Percentiles rank a stretch among this genome's conserved stretches.
Conservation (phyloP, 2,888 invertebrate genomes). For the Leptodirus hochenwartii region DNA sequence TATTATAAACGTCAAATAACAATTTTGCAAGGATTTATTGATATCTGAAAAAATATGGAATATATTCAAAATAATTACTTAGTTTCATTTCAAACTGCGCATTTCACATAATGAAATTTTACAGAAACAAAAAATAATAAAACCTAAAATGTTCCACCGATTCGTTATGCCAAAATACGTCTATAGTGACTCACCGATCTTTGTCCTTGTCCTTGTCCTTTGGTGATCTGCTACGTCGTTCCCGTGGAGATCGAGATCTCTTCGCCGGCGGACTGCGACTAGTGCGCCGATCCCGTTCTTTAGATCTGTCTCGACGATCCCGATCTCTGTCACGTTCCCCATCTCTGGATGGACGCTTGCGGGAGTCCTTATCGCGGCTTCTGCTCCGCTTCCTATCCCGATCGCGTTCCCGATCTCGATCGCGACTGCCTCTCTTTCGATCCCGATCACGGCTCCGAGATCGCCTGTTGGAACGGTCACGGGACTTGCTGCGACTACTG, state of each 20-base stretch:
- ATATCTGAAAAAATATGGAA: too few species aligned
- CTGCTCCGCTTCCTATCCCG: slow-evolving; percentile 18
- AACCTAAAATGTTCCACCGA: too few species aligned
- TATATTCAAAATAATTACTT: too few species aligned
- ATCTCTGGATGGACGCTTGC: slow-evolving; percentile 22
- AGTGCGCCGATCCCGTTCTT: slow-evolving; percentile 6
- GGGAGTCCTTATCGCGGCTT: slow-evolving; percentile 20
- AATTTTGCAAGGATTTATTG: too few species aligned
- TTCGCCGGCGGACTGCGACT: slow-evolving; percentile 8
- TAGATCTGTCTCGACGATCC: slow-evolving; percentile 8
- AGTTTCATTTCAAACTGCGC: too few species aligned
- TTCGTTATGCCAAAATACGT: too few species aligned
- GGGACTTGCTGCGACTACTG: slow-evolving; percentile 26
- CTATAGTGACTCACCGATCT: too few species aligned
- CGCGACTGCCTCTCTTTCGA: slow-evolving; percentile 21
- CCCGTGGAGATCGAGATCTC: slow-evolving; percentile 7
- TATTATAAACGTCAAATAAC: too few species aligned
- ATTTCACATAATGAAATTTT: too few species aligned
- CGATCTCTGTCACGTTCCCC: slow-evolving; percentile 18
- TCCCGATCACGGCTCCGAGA: slow-evolving; percentile 17
- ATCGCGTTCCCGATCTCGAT: slow-evolving; percentile 15
- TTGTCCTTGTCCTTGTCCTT: slow-evolving; percentile 11
- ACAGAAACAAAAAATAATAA: too few species aligned
- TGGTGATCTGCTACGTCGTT: slow-evolving; percentile 10
- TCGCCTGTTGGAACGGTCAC: slow-evolving; percentile 26